Evolutionary conservation across 1,140 invertebrate genomes (phyloP).

Genomic region (Anadara kagoshimensis): DNA sequence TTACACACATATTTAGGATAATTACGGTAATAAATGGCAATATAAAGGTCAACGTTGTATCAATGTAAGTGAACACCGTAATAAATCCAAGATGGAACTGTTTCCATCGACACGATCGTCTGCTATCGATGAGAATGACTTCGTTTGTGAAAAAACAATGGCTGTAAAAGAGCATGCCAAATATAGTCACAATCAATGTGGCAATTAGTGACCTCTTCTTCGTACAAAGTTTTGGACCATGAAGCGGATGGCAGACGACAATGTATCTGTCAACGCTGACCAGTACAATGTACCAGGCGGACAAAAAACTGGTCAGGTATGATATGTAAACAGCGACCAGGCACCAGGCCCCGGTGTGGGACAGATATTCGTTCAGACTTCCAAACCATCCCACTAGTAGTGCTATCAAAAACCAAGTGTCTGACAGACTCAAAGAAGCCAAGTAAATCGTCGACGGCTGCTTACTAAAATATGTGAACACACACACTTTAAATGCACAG

Average conservation of each 20-base stretch:
- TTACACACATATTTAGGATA: constrained; percentile 74
- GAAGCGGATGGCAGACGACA: constrained; percentile 68
- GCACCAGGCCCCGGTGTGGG: constrained; percentile 47
- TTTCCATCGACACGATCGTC: constrained; percentile 27
- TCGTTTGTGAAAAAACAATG: constrained; percentile 57
- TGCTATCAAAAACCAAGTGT: constrained; percentile 76
- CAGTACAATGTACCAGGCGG: constrained; percentile 71
- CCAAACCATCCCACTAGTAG: constrained; percentile 77
- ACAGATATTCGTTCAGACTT: constrained; percentile 63
- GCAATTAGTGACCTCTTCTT: constrained; percentile 49
- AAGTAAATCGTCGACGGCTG: constrained; percentile 79
- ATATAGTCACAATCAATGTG: constrained; percentile 33
- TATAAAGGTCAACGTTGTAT: constrained; percentile 77
- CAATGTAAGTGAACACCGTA: constrained; percentile 77
- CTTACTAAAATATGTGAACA: constrained; percentile 77
- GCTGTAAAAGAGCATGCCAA: constrained; percentile 57
- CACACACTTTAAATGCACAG: constrained; percentile 77
- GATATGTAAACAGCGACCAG: constrained; percentile 66
- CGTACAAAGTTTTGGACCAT: constrained; percentile 60
- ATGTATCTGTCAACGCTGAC: constrained; percentile 73
- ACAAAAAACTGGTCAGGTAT: constrained; percentile 68
- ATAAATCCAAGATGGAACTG: constrained; percentile 65
- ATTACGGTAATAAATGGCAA: constrained; percentile 77
- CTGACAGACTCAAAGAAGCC: constrained; percentile 76
- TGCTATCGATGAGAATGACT: constrained; percentile 24